A percentile compares a stretch with the other conserved stretches of the same genome.
phyloP scores from a whole-genome alignment of 64 coral and sea anemone species.

The Platygyra sinensis region DNA sequence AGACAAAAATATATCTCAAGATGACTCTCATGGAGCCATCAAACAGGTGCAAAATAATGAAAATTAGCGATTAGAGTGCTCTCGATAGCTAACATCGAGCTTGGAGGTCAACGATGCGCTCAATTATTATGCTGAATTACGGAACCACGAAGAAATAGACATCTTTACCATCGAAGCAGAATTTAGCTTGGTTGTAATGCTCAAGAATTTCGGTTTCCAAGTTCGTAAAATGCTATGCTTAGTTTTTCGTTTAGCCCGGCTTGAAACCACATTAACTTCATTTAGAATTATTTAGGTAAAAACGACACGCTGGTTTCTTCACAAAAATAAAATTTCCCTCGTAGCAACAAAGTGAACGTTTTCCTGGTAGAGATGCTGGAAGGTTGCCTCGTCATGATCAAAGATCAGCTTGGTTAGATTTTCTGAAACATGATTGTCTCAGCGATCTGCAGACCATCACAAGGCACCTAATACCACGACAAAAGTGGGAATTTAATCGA shows the following conservation, averaged over 20 bases:
- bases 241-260: not conserved
- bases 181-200: not conserved
- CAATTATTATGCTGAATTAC: not conserved
- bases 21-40: not conserved
- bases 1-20: not conserved
- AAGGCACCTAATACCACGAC: not conserved
- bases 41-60: constrained; percentile 3
- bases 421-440: not conserved
- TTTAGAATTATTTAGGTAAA: constrained; percentile 2
- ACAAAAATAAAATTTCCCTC: constrained; percentile 2
- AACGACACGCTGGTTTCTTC: constrained; percentile 12
- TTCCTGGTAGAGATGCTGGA: not conserved
- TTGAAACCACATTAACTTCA: constrained; percentile 19
- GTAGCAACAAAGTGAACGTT: not conserved
- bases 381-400: constrained; percentile 3
- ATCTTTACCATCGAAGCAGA: not conserved
- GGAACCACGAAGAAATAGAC: constrained; percentile 2
- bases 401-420: constrained; percentile 27
- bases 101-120: not conserved
- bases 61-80: not conserved
- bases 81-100: not conserved
- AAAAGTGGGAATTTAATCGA: not conserved
- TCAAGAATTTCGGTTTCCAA: constrained; percentile 1
- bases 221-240: not conserved
- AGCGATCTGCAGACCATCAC: not conserved